A percentile compares a stretch with the other conserved stretches of the same genome.
Conservation (phyloP, 1,140 invertebrate genomes). For the Drosophila lini region DNA sequence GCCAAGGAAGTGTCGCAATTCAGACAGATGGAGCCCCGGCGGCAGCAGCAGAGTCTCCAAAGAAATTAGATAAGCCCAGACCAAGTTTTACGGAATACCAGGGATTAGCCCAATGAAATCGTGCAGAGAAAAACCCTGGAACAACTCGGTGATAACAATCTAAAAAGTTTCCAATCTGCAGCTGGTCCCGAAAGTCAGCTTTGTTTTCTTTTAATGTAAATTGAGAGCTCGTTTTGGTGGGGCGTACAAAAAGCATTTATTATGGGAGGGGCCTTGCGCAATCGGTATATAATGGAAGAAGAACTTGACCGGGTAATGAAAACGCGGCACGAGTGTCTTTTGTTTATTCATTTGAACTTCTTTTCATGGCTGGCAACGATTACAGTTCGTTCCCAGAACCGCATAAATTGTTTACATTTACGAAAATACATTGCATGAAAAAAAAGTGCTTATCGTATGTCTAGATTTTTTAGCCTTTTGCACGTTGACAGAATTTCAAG, state of each 20-base stretch:
- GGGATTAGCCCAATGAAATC: background rate
- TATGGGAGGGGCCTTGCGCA: background rate
- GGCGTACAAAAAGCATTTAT: background rate
- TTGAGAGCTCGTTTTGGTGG: background rate
- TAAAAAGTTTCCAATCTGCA: constrained; percentile 8
- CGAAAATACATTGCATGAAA: background rate
- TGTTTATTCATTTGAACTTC: constrained; percentile 29
- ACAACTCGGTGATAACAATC: constrained; percentile 4
- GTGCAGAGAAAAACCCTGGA: background rate
- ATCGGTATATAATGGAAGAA: constrained; percentile 11
- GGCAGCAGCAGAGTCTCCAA: background rate
- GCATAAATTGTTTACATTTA: constrained; percentile 14
- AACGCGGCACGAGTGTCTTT: constrained; percentile 5
- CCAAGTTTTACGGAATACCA: background rate
- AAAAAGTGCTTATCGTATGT: background rate
- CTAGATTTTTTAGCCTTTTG: background rate
- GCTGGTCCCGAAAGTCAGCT: background rate
- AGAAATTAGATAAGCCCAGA: constrained; percentile 31
- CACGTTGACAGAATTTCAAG: constrained; percentile 10
- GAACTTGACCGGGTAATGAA: constrained; percentile 29
- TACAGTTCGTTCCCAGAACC: constrained; percentile 14
- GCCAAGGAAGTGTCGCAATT: constrained; percentile 43
- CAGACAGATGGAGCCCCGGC: constrained; percentile 16
- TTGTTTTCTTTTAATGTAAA: background rate
- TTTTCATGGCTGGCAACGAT: background rate